Evolutionary conservation across 2,888 invertebrate species (phyloP).

Genomic region (Ormyrus rosae): DNA sequence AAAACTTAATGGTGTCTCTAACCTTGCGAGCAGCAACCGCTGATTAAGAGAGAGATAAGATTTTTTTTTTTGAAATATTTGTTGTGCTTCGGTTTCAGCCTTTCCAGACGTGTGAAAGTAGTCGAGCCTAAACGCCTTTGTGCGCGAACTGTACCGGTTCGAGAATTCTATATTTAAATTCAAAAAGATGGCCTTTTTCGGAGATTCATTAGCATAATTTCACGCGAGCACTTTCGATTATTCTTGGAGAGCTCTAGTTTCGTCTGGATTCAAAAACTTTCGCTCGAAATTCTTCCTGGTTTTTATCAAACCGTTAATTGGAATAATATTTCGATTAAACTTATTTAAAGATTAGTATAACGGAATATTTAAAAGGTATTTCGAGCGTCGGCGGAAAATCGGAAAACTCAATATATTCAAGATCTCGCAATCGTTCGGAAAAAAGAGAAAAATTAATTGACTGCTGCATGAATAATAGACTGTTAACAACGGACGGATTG

Average conservation of each 20-base stretch:
- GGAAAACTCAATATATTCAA: neutral
- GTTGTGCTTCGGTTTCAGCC: neutral
- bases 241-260: neutral
- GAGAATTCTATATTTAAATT: constrained; percentile 16
- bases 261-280: neutral
- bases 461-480: constrained; percentile 32
- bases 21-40: too few species aligned
- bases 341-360: too few species aligned
- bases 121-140: neutral
- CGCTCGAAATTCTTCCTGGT: too few species aligned
- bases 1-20: too few species aligned
- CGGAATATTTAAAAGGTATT: too few species aligned
- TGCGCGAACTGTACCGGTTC: constrained; percentile 6
- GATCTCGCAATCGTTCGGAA: constrained; percentile 22
- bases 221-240: constrained; percentile 42
- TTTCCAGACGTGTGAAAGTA: constrained; percentile 26
- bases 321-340: too few species aligned
- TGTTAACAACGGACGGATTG: constrained; percentile 28
- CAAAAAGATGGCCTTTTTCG: constrained; percentile 12
- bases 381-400: too few species aligned
- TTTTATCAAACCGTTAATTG: too few species aligned
- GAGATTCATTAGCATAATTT: constrained; percentile 29
- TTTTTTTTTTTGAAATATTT: too few species aligned
- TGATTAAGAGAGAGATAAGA: too few species aligned
- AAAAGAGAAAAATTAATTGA: neutral